Conservation (phyloP, 2,113 vertebrate genomes). For the Okapia johnstoni region DNA sequence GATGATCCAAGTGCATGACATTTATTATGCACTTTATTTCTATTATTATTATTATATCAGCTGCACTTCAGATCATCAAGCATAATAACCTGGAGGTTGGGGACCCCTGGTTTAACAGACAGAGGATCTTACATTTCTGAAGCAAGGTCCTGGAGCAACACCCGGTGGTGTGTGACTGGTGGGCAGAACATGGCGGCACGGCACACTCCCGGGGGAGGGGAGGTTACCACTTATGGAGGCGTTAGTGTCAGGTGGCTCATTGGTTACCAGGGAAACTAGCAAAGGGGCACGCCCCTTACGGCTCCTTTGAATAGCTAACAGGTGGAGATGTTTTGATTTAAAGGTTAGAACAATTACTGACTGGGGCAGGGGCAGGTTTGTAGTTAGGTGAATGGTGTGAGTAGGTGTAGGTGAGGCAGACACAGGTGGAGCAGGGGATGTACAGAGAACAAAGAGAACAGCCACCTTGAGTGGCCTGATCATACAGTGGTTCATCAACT, state of each 20-base stretch:
- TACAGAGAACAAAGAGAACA: neutral
- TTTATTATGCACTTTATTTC: neutral
- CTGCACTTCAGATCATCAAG: neutral
- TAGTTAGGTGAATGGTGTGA: neutral
- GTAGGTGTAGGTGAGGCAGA: neutral
- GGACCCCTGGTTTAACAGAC: neutral
- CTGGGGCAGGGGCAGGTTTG: neutral
- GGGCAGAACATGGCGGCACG: neutral
- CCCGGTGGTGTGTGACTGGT: fast-evolving
- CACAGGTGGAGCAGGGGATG: neutral
- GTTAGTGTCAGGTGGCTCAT: neutral
- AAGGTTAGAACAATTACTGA: neutral
- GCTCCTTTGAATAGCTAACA: neutral
- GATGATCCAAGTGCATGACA: neutral
- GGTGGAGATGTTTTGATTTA: neutral
- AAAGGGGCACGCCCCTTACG: neutral
- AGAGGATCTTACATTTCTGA: neutral
- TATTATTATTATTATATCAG: neutral
- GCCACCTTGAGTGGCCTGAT: neutral
- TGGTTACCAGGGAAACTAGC: neutral
- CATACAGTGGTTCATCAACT: neutral
- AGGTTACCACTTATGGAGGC: neutral
- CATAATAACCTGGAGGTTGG: neutral
- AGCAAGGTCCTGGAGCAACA: neutral
- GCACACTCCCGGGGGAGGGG: fast-evolving